Percentiles rank a stretch among this genome's conserved stretches.
phyloP scores from a whole-genome alignment of 1,140 invertebrate species.

The Diachasma alloeum region DNA sequence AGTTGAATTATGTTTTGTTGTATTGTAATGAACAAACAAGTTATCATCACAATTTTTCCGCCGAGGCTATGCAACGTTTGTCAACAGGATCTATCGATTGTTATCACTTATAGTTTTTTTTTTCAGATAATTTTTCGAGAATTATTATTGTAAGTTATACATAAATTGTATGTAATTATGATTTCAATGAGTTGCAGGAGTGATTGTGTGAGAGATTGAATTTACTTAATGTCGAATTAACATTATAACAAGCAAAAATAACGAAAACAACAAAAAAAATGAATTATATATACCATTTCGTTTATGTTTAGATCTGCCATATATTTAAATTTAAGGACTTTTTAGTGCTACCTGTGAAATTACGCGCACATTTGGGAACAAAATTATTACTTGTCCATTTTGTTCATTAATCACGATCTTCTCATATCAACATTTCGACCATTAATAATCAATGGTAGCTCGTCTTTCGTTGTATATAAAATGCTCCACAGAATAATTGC shows the following conservation, averaged over 20 bases:
- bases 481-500: background rate
- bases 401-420: slow-evolving; percentile 31
- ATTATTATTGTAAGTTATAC: slow-evolving; percentile 49
- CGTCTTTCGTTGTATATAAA: slow-evolving; percentile 42
- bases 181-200: slow-evolving; percentile 18
- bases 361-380: slow-evolving; percentile 31
- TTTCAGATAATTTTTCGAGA: slow-evolving; percentile 28
- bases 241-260: slow-evolving; percentile 27
- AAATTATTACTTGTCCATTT: slow-evolving; percentile 24
- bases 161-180: slow-evolving; percentile 36
- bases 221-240: slow-evolving; percentile 47
- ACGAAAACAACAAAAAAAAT: slow-evolving; percentile 15
- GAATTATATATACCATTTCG: slow-evolving; percentile 36
- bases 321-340: slow-evolving; percentile 48
- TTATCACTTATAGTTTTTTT: slow-evolving; percentile 32
- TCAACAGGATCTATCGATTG: slow-evolving; percentile 35
- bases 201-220: slow-evolving; percentile 46
- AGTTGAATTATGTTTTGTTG: slow-evolving; percentile 9
- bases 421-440: slow-evolving; percentile 16
- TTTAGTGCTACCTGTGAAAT: slow-evolving; percentile 43
- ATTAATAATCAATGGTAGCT: slow-evolving; percentile 32
- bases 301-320: slow-evolving; percentile 52
- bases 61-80: background rate
- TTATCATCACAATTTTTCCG: slow-evolving; percentile 14
- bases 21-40: slow-evolving; percentile 14